Evolutionary conservation across 2,113 vertebrate species (phyloP).

Genomic region (Oceanites oceanicus): DNA sequence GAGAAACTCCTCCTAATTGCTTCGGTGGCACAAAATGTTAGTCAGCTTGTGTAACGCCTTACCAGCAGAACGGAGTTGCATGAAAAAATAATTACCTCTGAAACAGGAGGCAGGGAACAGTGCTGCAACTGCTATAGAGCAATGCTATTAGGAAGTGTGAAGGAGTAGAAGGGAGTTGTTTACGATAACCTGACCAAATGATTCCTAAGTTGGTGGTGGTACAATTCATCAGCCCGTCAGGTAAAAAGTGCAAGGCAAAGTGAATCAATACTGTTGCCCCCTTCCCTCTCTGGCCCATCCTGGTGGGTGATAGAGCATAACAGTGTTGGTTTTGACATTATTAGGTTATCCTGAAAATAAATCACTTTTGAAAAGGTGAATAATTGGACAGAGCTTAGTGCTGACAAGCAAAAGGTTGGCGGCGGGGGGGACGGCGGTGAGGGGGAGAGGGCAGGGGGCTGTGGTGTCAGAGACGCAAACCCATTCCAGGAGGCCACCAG

Average conservation of each 20-base stretch:
- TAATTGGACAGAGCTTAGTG: constrained; percentile 63
- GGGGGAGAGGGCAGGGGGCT: background rate
- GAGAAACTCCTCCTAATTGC: background rate
- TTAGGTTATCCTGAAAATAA: constrained; percentile 69
- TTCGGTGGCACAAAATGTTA: background rate
- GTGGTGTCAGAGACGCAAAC: background rate
- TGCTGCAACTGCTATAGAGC: background rate
- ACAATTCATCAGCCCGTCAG: constrained; percentile 57
- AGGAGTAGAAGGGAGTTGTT: constrained; percentile 62
- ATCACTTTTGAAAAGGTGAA: constrained; percentile 70
- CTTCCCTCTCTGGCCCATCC: constrained; percentile 16
- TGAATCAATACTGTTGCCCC: background rate
- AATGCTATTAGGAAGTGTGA: constrained; percentile 50
- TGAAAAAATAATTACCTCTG: background rate
- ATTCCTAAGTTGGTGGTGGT: constrained; percentile 45
- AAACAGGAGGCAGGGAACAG: constrained; percentile 19
- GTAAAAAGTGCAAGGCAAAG: constrained; percentile 51
- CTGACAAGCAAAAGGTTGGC: constrained; percentile 52
- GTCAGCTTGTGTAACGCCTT: background rate
- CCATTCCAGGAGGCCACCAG: background rate
- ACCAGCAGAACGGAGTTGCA: background rate
- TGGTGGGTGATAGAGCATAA: constrained; percentile 57
- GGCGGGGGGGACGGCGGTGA: background rate
- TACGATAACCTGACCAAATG: constrained; percentile 46
- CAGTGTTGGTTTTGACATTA: constrained; percentile 65